Evolutionary conservation across 2,113 vertebrate species (phyloP), one percentile per base, ranked within the genome.

Genomic region (Delphinapterus leucas): DNA sequence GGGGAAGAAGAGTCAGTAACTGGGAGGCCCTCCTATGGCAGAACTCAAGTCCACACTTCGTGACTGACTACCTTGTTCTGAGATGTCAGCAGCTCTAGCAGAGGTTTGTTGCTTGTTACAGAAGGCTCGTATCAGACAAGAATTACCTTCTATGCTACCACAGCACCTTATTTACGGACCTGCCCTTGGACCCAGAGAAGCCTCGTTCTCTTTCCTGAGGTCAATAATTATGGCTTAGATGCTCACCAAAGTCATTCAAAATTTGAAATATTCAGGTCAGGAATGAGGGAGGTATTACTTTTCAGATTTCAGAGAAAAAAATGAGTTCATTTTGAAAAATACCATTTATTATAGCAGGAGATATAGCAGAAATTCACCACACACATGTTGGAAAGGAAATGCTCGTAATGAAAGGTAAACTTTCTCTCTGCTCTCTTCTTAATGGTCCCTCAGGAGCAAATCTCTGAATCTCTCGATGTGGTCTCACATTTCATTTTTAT

Each of bases 401-500:
- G 31, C 31, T 61, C 13, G 26, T 23, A 12, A 65, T 36, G 47
- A 86, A 65, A 88, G 63, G 70, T 74, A n/a, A 73, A 70, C 49
- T 70, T 88, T 33, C 67, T 36, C 36, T 49, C 63, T 87, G 26
- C 65, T 90, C 13, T 70, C 65, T 67, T 85, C n/a, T 67, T 90
- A 67, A 67, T 2, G 88, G 49, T 44, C 60, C 49, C 63, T 86
- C 21, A 82, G 76, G 77, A 96, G 31, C 4, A 58, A 88, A 65
- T 61, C 47, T 49, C 26, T 20, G n/a, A 85, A 55, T 70, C 53
- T 91, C 73, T 61, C 84, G 87, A 68, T 36, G 23, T 67, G 15
- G 31, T 41, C 65, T 95, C 65, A 90, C 38, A 61, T 90, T 96
- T 92, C 68, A 88, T 93, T 92, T 80, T 53, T 21, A 84, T 81